These are phyloP conservation scores for Pantala flavescens DNA, from an alignment of 1,140 invertebrate genomes.

Conservation along the genomic window DNA sequence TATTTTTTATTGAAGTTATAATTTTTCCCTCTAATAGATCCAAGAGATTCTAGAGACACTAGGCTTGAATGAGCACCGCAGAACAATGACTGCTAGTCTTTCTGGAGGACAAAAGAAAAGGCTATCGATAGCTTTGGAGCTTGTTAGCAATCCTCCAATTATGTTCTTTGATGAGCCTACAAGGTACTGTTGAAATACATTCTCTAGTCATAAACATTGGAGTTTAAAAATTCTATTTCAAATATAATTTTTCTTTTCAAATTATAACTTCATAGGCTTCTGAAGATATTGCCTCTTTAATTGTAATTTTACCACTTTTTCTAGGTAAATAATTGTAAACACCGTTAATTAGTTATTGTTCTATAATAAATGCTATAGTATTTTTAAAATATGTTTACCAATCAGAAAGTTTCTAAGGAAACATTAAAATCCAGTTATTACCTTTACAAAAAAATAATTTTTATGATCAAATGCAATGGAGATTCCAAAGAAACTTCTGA, in stretches of 20 bases:
- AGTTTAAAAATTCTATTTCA: too few relatives aligned
- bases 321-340: too few relatives aligned
- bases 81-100: slow-evolving; percentile 79
- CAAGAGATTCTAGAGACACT: slow-evolving; percentile 84
- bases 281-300: not conserved
- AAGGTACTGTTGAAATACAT: too few relatives aligned
- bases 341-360: too few relatives aligned
- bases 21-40: slow-evolving; percentile 46
- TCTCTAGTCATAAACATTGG: not conserved
- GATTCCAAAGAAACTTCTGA: too few relatives aligned
- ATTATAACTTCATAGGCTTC: not conserved
- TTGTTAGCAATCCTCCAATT: slow-evolving; percentile 91
- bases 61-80: slow-evolving; percentile 71
- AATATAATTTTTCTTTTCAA: not conserved
- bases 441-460: too few relatives aligned
- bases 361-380: too few relatives aligned
- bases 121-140: slow-evolving; percentile 87
- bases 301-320: not conserved
- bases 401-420: too few relatives aligned
- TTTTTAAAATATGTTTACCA: too few relatives aligned
- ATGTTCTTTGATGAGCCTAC: slow-evolving; percentile 99
- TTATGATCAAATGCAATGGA: too few relatives aligned
- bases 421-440: too few relatives aligned
- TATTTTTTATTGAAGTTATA: too few relatives aligned
- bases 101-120: slow-evolving; percentile 95